Evolutionary conservation across 2,113 vertebrate species (phyloP), one percentile per base, ranked within the genome.

Genomic region (Hyaena hyaena): DNA sequence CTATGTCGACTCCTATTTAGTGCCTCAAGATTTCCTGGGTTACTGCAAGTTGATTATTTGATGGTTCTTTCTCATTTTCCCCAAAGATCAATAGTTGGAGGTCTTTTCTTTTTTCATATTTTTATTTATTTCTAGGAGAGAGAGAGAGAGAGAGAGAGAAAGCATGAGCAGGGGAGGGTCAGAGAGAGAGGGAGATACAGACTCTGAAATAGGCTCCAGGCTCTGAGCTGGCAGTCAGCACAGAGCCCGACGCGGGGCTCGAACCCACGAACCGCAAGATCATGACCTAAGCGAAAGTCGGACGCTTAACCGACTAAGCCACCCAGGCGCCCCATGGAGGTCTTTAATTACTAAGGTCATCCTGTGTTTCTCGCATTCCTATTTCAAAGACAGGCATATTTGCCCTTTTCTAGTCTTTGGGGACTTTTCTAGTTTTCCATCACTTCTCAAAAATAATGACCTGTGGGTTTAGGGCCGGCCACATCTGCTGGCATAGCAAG

Each of bases 371-470:
- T 81, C 71, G 63, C 26, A 10, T 50, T 85, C 88, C 48, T 92
- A 24, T 94, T 93, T 66, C 92, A 94, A 97, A 93, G 61, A 86
- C 28, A 82, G 45, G 50, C 61, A 28, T 74, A 80, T 93, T 93
- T 96, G 85, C 94, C 74, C 80, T 91, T 93, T 94, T 45, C 85
- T 69, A 53, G 12, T 92, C 90, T 88, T 83, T 50, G 48, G 93
- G 86, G 96, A 95, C 66, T 94, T 86, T 58, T 50, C 31, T 24
- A 58, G 45, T 90, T 95, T 71, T 93, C 73, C 23, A 28, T 85
- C 69, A 73, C 81, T 61, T 85, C 84, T 97, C 85, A 94, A 79
- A 97, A 95, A 91, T 96, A 98, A 95, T 80, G 93, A 89, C 26
- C 79, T 43, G 11, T 48, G 88, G 48, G 66, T 68, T 39, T 90